Evolutionary conservation across 2,888 invertebrate genomes (phyloP).

Genomic region (Agapostemon virescens): DNA sequence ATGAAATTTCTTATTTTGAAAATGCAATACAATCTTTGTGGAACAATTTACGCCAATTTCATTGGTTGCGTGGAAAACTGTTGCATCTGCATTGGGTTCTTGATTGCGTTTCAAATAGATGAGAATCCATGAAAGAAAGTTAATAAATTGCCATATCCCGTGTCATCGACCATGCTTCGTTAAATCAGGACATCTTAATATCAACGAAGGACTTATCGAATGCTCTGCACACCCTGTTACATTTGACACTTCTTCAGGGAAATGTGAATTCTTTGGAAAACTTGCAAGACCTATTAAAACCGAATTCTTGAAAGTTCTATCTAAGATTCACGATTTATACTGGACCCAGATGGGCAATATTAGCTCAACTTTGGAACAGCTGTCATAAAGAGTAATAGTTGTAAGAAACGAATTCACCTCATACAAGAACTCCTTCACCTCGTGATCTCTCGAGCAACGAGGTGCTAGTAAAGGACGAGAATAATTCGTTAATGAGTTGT

Average conservation of each 20-base stretch:
- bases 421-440: no score
- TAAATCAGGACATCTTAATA: background rate
- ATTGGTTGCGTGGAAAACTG: background rate
- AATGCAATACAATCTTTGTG: no score
- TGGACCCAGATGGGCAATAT: background rate
- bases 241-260: background rate
- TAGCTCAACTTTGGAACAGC: background rate
- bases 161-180: conserved; percentile 3
- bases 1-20: no score
- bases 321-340: background rate
- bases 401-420: background rate
- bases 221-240: background rate
- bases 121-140: background rate
- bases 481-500: no score
- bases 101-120: background rate
- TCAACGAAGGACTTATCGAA: background rate
- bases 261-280: background rate
- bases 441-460: background rate
- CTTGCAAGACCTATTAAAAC: background rate
- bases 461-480: no score
- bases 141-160: background rate
- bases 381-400: background rate
- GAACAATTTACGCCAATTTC: background rate
- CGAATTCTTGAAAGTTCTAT: background rate
- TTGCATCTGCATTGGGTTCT: background rate